Base-by-base conservation (phyloP, 2,888 invertebrate genomes). In the Congeria kusceri region DNA sequence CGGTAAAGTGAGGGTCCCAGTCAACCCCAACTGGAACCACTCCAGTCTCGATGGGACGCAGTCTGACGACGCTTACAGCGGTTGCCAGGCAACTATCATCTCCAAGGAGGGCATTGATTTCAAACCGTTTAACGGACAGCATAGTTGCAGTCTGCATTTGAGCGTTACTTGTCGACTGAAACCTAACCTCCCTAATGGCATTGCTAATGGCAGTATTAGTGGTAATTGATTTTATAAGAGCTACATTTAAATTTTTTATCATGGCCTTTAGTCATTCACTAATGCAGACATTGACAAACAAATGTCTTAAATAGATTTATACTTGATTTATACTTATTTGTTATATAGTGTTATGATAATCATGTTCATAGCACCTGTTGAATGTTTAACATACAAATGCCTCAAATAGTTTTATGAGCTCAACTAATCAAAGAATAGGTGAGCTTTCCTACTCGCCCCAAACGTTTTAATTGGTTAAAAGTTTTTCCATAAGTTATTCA, bases 31-130 rank as follows among this genome's bases (percentile, higher is more conserved):
- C 47, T 68, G 74, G 63, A 79, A 32, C 44, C 46, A 64, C 82
- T 95, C 1, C 87, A 88, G 83, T 96, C 96, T 71, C 20, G 80
- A 80, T 68, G 80, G 80, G 67, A 80, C 75, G 61, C 80, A 80
- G 75, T 71, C 75, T 64, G 71, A 71, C 28, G 59, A 56, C 23
- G 29, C 18, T 13, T 58, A 63, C 27, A 28, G 23, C 15, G 25
- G 67, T 20, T 71, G 67, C 57, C 64, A 77, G 97, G 96, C 97
- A 27, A 96, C 98, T 73, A 97, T 97, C 89, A 96, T 98, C 92
- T 96, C 97, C 56, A 96, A 96, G 87, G 97, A 97, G 90, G 96
- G 96, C 44, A 97, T 98, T 93, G 96, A 95, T 90, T 95, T 96
- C 47, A 95, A 95, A 18, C 96, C 96, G 84, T 97, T 97, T 3